Conservation (phyloP, 2,113 vertebrate species). For the Telmatochromis sp. region DNA sequence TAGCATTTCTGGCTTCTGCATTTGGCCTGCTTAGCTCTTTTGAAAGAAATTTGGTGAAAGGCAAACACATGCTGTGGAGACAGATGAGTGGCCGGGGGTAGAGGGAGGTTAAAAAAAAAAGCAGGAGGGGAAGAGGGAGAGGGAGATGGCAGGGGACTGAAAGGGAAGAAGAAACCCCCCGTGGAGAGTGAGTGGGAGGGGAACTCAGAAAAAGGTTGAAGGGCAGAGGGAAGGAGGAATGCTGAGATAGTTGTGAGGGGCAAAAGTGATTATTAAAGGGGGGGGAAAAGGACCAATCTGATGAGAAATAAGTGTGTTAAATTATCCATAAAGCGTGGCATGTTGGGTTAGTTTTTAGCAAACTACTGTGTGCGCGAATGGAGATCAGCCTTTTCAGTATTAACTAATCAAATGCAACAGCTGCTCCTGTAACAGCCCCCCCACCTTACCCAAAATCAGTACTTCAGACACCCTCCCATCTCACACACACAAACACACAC, state of each 20-base stretch:
- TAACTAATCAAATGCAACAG: conserved; percentile 69
- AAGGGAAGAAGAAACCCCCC: conserved; percentile 63
- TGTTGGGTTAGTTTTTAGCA: conserved; percentile 5
- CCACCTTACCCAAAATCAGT: conserved; percentile 15
- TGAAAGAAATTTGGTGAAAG: conserved; percentile 61
- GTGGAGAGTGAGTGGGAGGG: conserved; percentile 52
- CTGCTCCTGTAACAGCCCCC: conserved; percentile 48
- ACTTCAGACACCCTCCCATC: conserved; percentile 46
- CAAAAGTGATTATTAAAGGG: conserved; percentile 23
- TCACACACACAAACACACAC: conserved; percentile 36
- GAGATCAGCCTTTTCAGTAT: conserved; percentile 21
- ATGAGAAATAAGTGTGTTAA: conserved; percentile 1
- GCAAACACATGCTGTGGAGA: conserved; percentile 65
- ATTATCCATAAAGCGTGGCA: neutral
- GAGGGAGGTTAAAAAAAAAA: conserved; percentile 16
- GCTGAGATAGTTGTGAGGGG: conserved; percentile 39
- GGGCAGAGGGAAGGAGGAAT: conserved; percentile 58
- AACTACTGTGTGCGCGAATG: neutral
- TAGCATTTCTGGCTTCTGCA: neutral
- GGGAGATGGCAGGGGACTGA: conserved; percentile 55
- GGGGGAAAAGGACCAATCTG: neutral
- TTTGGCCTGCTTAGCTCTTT: conserved; percentile 36
- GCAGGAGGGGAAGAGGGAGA: conserved; percentile 20
- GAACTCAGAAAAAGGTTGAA: conserved; percentile 50
- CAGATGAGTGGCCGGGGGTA: conserved; percentile 49